phyloP scores from a whole-genome alignment of 2,797 vertebrate genomes.

The Channa striata region DNA sequence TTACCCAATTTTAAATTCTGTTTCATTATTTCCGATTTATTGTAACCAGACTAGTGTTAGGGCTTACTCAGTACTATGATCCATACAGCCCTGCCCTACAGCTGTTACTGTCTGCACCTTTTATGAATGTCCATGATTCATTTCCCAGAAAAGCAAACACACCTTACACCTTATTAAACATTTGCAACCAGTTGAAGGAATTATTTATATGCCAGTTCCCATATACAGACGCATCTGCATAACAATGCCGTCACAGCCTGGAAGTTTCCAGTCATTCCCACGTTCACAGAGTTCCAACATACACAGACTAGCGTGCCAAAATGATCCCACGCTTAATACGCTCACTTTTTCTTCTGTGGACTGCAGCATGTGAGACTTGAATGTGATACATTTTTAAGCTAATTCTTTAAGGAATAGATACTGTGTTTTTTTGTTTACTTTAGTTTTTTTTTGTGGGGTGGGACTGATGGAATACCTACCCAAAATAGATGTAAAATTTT shows the following conservation, averaged over 20 bases:
- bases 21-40: conserved; percentile 25
- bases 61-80: conserved; percentile 23
- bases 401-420: too few species aligned
- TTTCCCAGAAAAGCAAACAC: conserved; percentile 34
- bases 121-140: conserved; percentile 28
- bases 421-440: too few species aligned
- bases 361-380: conserved; percentile 18
- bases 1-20: conserved; percentile 12
- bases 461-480: not conserved
- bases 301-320: conserved; percentile 49
- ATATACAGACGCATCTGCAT: conserved; percentile 23
- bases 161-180: conserved; percentile 29
- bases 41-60: not conserved
- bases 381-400: conserved; percentile 25
- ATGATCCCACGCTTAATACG: conserved; percentile 41
- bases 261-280: conserved; percentile 56
- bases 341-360: conserved; percentile 49
- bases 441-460: too few species aligned
- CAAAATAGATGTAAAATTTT: not conserved
- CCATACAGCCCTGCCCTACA: conserved; percentile 14
- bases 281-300: conserved; percentile 49
- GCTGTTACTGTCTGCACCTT: conserved; percentile 9
- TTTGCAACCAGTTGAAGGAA: conserved; percentile 15
- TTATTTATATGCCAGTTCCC: conserved; percentile 16
- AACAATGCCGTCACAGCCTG: conserved; percentile 14